Evolutionary conservation across 2,888 invertebrate genomes (phyloP).

Genomic region (Homarus gammarus): DNA sequence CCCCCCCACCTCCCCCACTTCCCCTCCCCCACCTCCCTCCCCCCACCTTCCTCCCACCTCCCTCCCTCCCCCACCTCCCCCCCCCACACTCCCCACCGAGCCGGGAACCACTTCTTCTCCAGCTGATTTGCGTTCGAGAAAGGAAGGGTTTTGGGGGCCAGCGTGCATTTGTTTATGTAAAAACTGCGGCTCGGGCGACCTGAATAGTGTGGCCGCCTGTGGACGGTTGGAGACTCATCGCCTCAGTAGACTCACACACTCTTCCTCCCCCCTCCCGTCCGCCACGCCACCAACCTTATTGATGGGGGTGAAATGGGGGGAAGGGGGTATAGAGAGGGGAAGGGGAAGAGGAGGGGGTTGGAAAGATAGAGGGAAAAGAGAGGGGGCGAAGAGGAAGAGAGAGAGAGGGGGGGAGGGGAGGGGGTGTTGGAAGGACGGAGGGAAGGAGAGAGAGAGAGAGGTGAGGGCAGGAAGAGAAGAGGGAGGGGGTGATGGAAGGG

Average conservation of each 20-base stretch:
- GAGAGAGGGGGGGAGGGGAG: background rate
- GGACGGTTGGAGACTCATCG: slow-evolving; percentile 44
- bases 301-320: background rate
- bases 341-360: background rate
- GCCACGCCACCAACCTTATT: background rate
- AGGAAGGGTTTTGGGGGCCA: slow-evolving; percentile 19
- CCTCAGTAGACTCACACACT: slow-evolving; percentile 32
- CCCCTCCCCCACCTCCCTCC: background rate
- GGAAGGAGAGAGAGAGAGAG: background rate
- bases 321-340: background rate
- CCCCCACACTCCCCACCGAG: background rate
- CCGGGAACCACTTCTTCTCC: slow-evolving; percentile 33
- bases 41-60: background rate
- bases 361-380: background rate
- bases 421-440: background rate
- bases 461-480: background rate
- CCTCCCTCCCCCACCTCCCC: background rate
- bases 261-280: background rate
- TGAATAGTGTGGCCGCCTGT: slow-evolving; percentile 29
- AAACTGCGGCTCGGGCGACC: slow-evolving; percentile 34
- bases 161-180: slow-evolving; percentile 56
- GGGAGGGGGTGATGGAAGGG: background rate
- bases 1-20: too few relatives aligned
- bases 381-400: background rate
- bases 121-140: slow-evolving; percentile 34